phyloP scores from a whole-genome alignment of 2,888 invertebrate species.

The Tortricodes alternella region DNA sequence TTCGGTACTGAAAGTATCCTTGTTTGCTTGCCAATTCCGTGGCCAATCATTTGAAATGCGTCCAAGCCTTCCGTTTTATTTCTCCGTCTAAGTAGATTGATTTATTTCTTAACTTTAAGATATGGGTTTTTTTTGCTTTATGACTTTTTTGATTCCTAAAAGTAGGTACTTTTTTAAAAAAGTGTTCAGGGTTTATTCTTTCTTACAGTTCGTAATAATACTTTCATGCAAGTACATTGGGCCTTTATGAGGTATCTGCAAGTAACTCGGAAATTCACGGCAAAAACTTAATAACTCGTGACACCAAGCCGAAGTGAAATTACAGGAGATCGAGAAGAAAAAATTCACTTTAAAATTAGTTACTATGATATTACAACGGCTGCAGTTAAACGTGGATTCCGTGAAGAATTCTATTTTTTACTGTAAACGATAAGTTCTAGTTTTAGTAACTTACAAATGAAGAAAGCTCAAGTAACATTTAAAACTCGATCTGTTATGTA shows the following conservation, averaged over 20 bases:
- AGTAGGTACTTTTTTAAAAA: no score
- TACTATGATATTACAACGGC: constrained; percentile 27
- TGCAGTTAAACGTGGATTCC: constrained; percentile 24
- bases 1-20: neutral
- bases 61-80: neutral
- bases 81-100: no score
- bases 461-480: no score
- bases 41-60: neutral
- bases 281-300: constrained; percentile 26
- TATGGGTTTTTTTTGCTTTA: neutral
- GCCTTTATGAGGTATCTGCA: constrained; percentile 21
- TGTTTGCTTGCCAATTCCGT: neutral
- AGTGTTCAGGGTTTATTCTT: neutral
- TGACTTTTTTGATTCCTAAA: no score
- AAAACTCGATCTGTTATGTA: no score
- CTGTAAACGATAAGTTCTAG: neutral
- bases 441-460: neutral
- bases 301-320: constrained; percentile 27
- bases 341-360: constrained; percentile 32
- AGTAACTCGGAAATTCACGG: constrained; percentile 17
- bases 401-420: constrained; percentile 25
- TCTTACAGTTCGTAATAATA: constrained; percentile 10
- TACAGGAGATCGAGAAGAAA: constrained; percentile 27
- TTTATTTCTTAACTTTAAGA: neutral
- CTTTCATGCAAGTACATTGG: constrained; percentile 8